Evolutionary conservation across 1,140 invertebrate genomes (phyloP), one percentile per base, ranked within the genome.

Genomic region (Zaprionus vittiger): DNA sequence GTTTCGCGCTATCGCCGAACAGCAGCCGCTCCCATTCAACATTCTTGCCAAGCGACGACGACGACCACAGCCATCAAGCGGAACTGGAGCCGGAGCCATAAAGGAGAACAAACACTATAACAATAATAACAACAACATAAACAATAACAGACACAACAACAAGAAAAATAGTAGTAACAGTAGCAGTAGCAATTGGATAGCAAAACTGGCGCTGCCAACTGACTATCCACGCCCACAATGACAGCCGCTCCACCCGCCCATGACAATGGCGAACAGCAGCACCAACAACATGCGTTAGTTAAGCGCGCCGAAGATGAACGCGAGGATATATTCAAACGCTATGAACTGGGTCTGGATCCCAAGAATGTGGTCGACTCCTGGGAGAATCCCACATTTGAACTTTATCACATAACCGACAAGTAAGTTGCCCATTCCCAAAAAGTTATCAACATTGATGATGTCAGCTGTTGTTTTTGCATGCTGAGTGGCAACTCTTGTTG

Each of bases 331-430:
- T 98, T 99, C 92, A 96, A 96, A 90, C 96, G 96, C 93, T 99
- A 99, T 95, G 97, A 97, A 89, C 95, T 96, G 87, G 98, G 98
- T 44, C 95, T 98, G 81, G 97, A 98, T 89, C 97, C 98, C 86
- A 96, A 96, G 67, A 97, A 96, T 57, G 95, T 98, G 91, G 98
- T 99, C 93, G 98, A 99, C 93, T 96, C 98, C 22, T 99, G 98
- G 98, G 99, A 99, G 93, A 99, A 99, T 94, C 98, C 99, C 7
- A 96, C 95, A 28, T 98, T 97, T 93, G 98, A 99, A 93, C 96
- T 99, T 49, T 99, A 99, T 93, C 97, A 99, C 93, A 96, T 96
- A 79, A 98, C 97, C 61, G 99, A 99, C 93, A 95, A 97, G 94
- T 92, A 69, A 81, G 83, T 77, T 22, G 12, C 26, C 37, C 54